Conservation (phyloP, 2,888 invertebrate species). For the Netelia virgata region DNA sequence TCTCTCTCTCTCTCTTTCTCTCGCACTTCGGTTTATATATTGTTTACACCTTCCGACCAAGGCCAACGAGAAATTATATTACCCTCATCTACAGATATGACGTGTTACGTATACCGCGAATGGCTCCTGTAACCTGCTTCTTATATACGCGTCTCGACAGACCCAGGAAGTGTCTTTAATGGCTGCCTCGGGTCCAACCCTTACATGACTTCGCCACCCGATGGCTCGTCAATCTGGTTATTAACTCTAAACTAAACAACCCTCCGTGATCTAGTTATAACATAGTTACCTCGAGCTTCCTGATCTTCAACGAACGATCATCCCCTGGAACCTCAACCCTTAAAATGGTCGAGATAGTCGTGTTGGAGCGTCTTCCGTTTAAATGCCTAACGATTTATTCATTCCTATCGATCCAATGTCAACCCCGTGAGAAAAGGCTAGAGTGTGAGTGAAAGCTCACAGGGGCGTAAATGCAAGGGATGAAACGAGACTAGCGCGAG, state of each 20-base stretch:
- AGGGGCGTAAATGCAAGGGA: conserved; percentile 1
- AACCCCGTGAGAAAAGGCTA: not conserved
- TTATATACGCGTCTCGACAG: conserved; percentile 34
- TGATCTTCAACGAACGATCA: conserved; percentile 14
- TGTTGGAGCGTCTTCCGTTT: conserved; percentile 14
- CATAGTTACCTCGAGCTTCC: conserved; percentile 24
- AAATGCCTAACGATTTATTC: conserved; percentile 53
- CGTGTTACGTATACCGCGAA: conserved; percentile 50
- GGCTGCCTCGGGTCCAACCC: conserved; percentile 14
- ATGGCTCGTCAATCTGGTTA: conserved; percentile 41
- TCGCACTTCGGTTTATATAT: conserved; percentile 54
- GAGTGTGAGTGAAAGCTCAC: not conserved
- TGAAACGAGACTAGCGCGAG: not conserved
- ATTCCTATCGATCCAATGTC: conserved; percentile 46
- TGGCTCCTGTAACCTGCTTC: conserved; percentile 43
- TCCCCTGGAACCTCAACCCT: not conserved
- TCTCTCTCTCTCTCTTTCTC: not conserved
- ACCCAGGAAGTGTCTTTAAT: conserved; percentile 40
- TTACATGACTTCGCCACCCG: not conserved
- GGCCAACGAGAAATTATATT: conserved; percentile 49
- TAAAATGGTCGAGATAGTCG: conserved; percentile 26
- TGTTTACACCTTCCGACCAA: conserved; percentile 67
- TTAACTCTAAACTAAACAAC: conserved; percentile 38
- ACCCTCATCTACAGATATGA: conserved; percentile 39
- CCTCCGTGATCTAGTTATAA: not conserved